Evolutionary conservation across 2,888 invertebrate genomes (phyloP).

Genomic region (Caenorhabditis wallacei): DNA sequence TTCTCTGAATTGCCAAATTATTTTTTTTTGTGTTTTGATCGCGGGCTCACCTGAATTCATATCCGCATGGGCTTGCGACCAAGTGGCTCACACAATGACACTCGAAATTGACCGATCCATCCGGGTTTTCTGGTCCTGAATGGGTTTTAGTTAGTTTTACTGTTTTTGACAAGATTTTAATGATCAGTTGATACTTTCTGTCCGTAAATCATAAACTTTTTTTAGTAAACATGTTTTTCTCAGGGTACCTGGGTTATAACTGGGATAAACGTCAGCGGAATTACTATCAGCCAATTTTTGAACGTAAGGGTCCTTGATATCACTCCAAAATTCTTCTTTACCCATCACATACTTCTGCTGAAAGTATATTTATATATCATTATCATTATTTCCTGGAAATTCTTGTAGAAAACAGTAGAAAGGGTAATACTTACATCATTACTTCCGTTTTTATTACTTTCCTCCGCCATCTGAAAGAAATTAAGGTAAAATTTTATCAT

Average conservation of each 20-base stretch:
- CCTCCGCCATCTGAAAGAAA: conserved; percentile 41
- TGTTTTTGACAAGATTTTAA: neutral
- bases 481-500: neutral
- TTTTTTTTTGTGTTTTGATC: neutral
- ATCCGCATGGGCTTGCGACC: conserved; percentile 82
- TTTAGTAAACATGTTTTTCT: too few relatives aligned
- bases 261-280: conserved; percentile 77
- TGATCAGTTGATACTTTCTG: too few relatives aligned
- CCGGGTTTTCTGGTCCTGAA: conserved; percentile 80
- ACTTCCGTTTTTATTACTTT: neutral
- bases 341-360: conserved; percentile 72
- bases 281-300: conserved; percentile 73
- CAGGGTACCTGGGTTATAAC: conserved; percentile 81
- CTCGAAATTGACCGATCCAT: conserved; percentile 81
- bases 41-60: conserved; percentile 73
- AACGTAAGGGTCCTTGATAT: conserved; percentile 77
- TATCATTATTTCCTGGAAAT: too few relatives aligned
- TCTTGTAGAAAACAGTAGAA: too few relatives aligned
- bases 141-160: neutral
- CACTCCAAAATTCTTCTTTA: conserved; percentile 76
- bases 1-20: conserved; percentile 52
- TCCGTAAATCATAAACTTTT: too few relatives aligned
- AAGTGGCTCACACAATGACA: conserved; percentile 82
- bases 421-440: conserved; percentile 37
- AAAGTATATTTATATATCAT: conserved; percentile 11